Percentiles rank a stretch among this genome's conserved stretches.
phyloP scores from a whole-genome alignment of 2,113 vertebrate genomes.

The Chionis minor region DNA sequence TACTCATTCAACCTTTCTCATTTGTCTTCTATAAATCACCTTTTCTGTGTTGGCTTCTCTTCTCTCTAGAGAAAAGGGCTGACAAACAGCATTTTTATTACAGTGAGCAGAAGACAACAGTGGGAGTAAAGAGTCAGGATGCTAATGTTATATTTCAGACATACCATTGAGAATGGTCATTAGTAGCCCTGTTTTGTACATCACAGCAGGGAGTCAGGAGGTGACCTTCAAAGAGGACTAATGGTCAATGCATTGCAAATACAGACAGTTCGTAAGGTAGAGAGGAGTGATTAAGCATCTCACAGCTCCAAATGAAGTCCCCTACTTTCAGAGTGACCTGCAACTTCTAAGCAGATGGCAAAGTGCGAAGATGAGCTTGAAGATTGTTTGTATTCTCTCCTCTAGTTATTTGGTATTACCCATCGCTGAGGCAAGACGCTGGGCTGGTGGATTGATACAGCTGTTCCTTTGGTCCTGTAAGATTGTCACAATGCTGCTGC shows the following conservation, averaged over 20 bases:
- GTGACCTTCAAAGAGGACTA: not conserved
- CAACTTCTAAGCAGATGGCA: not conserved
- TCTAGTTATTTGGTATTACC: not conserved
- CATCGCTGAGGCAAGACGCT: not conserved
- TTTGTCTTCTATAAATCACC: slow-evolving; percentile 4
- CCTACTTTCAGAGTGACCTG: not conserved
- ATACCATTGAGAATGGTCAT: not conserved
- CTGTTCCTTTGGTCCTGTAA: not conserved
- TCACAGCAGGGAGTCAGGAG: not conserved
- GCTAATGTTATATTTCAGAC: not conserved
- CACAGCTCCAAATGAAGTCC: not conserved
- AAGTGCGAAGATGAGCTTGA: not conserved
- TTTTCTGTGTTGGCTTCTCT: not conserved
- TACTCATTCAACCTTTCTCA: not conserved
- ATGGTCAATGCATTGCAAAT: not conserved
- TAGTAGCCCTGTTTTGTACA: not conserved
- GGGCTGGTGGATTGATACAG: not conserved
- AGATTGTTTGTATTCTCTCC: not conserved
- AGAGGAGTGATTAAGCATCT: not conserved
- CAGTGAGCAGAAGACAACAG: not conserved
- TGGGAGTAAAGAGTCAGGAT: not conserved
- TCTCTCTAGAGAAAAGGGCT: not conserved
- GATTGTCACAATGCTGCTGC: not conserved
- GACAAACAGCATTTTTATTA: not conserved
- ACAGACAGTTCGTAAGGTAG: not conserved